Evolutionary conservation across 1,140 invertebrate species (phyloP).

Genomic region (Acyrthosiphon pisum): DNA sequence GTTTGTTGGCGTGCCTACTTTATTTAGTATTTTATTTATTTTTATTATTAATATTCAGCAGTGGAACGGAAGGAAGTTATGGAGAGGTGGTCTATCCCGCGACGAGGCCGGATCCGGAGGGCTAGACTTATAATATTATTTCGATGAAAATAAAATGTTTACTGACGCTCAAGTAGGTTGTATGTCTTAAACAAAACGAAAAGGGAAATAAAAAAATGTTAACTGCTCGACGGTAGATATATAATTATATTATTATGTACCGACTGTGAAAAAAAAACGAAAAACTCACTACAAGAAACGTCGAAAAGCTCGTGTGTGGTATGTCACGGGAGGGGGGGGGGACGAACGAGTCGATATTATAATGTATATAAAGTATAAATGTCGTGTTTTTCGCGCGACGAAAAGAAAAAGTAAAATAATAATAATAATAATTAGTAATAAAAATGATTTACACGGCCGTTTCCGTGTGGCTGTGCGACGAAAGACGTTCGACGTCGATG

Average conservation of each 20-base stretch:
- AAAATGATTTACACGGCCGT: slow-evolving; percentile 77
- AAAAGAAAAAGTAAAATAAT: not conserved
- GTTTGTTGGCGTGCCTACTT: not conserved
- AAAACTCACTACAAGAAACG: not conserved
- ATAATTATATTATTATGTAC: not conserved
- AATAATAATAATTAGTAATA: slow-evolving; percentile 11
- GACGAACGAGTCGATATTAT: not conserved
- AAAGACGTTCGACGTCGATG: slow-evolving; percentile 87
- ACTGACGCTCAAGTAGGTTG: no score
- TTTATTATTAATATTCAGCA: not conserved
- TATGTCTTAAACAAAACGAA: not conserved
- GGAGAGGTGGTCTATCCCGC: not conserved
- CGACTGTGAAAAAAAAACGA: not conserved
- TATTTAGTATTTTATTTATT: not conserved
- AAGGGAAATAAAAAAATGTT: not conserved
- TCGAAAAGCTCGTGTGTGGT: not conserved
- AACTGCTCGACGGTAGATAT: not conserved
- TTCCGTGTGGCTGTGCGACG: slow-evolving; percentile 90
- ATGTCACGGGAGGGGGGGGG: not conserved
- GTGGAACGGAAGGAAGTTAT: not conserved
- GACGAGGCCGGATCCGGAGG: not conserved
- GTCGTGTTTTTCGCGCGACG: not conserved
- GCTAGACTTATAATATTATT: not conserved
- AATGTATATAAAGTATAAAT: not conserved
- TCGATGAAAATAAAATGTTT: not conserved